phyloP scores from a whole-genome alignment of 2,888 invertebrate species.

The Lasioglossum lativentre region DNA sequence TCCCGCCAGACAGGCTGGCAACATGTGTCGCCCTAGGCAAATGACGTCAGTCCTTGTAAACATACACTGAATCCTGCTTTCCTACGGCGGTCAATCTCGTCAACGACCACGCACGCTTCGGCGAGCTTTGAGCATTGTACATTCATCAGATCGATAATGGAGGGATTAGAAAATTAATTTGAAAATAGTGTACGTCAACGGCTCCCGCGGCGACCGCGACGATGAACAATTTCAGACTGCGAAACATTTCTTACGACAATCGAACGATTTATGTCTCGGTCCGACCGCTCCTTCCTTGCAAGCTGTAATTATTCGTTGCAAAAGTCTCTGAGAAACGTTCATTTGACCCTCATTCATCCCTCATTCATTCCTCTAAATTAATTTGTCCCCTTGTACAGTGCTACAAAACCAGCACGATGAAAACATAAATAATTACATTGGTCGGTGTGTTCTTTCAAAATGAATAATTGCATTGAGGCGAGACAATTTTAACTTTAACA shows the following conservation, averaged over 20 bases:
- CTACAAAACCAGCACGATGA: background rate
- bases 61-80: constrained; percentile 66
- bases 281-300: background rate
- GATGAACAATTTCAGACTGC: background rate
- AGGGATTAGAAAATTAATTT: constrained; percentile 59
- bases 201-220: background rate
- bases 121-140: constrained; percentile 66
- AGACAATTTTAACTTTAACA: background rate
- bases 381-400: background rate
- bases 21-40: constrained; percentile 72
- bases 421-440: background rate
- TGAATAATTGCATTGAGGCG: background rate
- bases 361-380: background rate
- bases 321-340: background rate
- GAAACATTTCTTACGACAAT: background rate
- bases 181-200: constrained; percentile 34
- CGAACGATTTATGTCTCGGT: background rate
- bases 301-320: constrained; percentile 1
- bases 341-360: background rate
- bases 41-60: constrained; percentile 77
- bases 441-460: background rate
- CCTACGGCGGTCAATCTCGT: constrained; percentile 57
- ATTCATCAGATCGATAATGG: constrained; percentile 70
- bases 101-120: constrained; percentile 59
- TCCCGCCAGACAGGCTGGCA: constrained; percentile 78